Base-by-base conservation (phyloP, 2,888 invertebrate species). In the Pandemis cinnamomeana region DNA sequence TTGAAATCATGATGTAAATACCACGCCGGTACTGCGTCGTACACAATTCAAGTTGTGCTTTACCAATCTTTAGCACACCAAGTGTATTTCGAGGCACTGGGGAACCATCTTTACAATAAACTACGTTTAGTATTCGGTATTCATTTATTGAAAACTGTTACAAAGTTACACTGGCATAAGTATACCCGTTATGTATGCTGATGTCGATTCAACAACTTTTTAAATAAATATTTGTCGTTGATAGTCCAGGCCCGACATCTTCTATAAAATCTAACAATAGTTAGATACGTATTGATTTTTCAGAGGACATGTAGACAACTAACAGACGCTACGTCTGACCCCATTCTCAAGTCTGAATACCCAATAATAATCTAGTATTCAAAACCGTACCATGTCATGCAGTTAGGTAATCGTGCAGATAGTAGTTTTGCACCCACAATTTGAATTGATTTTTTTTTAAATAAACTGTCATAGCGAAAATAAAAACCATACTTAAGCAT, bases 1-100 rank as follows among this genome's bases (percentile, higher is more conserved):
- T 73, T 73, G 73, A 66, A 60, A 51, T 58, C 42, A 27, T 51
- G n/a, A 51, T 64, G 48, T 69, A 46, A 67, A 68, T 58, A 60
- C 58, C 58, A 51, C 55, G 48, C 27, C 44, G 51, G 27, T 72
- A n/a, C 44, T 73, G 64, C 73, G 73, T 60, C 44, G 55, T 53
- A 41, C 11, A 61, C 10, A 41, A 5, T 44, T 44, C 0, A 1
- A 13, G n/a, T 63, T 63, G 53, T 44, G n/a, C 15, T 1, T 63
- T 20, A 20, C 15, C 13, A 55, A 55, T 15, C 7, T 20, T 15
- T 55, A 20, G 7, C 8, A 55, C 53, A 46, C 46, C 11, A 20
- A 55, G 20, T 15, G 15, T 8, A 55, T 20, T 55, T 55, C n/a
- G 5, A 55, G 55, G 8, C 20, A 20, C 8, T 20, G 15, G 0